Percentiles rank a stretch among this genome's conserved stretches.
phyloP scores from a whole-genome alignment of 2,888 invertebrate species.

The Lithophane leautieri region DNA sequence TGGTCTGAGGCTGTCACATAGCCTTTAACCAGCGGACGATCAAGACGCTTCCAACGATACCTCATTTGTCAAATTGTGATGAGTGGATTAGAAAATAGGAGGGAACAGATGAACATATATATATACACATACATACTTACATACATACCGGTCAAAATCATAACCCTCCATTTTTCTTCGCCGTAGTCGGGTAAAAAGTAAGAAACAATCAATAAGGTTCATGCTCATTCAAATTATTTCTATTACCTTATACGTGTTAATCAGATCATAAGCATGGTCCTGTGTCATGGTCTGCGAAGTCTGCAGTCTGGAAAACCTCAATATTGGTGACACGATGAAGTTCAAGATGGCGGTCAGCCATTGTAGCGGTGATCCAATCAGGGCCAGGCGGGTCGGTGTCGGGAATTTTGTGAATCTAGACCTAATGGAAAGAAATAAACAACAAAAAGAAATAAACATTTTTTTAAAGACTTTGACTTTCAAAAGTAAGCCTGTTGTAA shows the following conservation, averaged over 20 bases:
- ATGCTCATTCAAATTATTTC: neutral
- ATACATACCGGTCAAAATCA: too few relatives aligned
- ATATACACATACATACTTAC: too few relatives aligned
- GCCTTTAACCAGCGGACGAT: too few relatives aligned
- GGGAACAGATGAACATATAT: too few relatives aligned
- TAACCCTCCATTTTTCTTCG: too few relatives aligned
- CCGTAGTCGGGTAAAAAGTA: too few relatives aligned
- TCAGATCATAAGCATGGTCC: conserved; percentile 77
- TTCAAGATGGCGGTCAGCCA: conserved; percentile 83
- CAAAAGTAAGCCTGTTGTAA: neutral
- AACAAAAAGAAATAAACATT: neutral
- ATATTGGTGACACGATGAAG: conserved; percentile 76
- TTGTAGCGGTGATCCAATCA: conserved; percentile 81
- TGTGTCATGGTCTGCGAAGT: conserved; percentile 75
- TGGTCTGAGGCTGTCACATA: too few relatives aligned
- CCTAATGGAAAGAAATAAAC: conserved; percentile 63
- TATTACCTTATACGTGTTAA: conserved; percentile 83
- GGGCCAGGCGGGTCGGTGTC: conserved; percentile 75
- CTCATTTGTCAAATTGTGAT: too few relatives aligned
- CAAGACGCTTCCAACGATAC: too few relatives aligned
- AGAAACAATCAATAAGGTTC: neutral
- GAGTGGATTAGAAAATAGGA: too few relatives aligned
- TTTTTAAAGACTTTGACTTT: neutral
- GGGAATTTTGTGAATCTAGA: conserved; percentile 76
- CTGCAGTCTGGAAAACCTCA: conserved; percentile 78